phyloP scores from a whole-genome alignment of 2,797 vertebrate genomes.

The Chlorospingus semifuscus region DNA sequence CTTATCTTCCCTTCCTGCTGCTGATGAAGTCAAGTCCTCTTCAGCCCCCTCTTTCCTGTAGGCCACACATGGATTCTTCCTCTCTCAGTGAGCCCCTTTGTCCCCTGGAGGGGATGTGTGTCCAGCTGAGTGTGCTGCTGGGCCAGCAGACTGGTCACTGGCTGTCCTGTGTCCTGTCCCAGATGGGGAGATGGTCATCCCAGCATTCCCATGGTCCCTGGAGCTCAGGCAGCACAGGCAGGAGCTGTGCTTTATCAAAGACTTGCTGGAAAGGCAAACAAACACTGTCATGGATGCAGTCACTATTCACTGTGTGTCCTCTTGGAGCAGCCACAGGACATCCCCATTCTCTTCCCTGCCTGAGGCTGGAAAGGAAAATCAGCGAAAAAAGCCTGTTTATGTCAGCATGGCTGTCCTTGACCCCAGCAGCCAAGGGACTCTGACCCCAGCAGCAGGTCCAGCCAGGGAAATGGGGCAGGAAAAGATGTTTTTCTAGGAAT shows the following conservation, averaged over 20 bases:
- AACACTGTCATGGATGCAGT: not conserved
- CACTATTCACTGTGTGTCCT: not conserved
- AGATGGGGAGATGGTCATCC: not conserved
- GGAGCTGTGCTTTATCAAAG: slow-evolving; percentile 27
- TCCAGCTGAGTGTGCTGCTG: slow-evolving; percentile 17
- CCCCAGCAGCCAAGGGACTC: not conserved
- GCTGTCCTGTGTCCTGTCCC: not conserved
- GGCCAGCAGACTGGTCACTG: not conserved
- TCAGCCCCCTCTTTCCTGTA: slow-evolving; percentile 54
- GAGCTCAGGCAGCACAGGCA: not conserved
- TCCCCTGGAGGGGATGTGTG: slow-evolving; percentile 9
- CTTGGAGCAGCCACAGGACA: not conserved
- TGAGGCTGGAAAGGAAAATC: not conserved
- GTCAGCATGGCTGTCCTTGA: not conserved
- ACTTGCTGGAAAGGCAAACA: slow-evolving; percentile 49
- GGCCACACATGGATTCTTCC: slow-evolving; percentile 4
- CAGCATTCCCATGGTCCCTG: slow-evolving; percentile 5
- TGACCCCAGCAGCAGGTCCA: not conserved
- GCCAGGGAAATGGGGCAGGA: not conserved
- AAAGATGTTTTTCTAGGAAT: not conserved
- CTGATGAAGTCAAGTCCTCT: not conserved
- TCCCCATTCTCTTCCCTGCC: not conserved
- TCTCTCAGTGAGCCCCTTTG: not conserved
- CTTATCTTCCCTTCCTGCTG: slow-evolving; percentile 18
- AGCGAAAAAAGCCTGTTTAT: not conserved